Evolutionary conservation across 1,140 invertebrate genomes (phyloP).

Genomic region (Rhizoglyphus robini): DNA sequence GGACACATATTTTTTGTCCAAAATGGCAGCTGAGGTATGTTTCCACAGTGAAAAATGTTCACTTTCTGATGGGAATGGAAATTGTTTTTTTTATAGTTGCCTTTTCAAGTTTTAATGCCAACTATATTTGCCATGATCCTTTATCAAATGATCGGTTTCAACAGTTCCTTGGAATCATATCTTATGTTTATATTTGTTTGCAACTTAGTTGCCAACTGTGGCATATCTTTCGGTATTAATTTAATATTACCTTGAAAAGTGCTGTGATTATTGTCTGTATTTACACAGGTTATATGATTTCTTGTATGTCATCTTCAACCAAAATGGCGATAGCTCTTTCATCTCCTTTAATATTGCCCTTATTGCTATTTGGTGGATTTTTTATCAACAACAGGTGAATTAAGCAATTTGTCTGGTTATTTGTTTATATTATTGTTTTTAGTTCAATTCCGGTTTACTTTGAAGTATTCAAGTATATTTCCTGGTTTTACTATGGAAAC

Average conservation of each 20-base stretch:
- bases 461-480: slow-evolving; percentile 77
- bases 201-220: slow-evolving; percentile 34
- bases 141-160: slow-evolving; percentile 50
- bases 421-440: no score
- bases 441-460: slow-evolving; percentile 75
- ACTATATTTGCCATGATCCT: slow-evolving; percentile 65
- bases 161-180: slow-evolving; percentile 28
- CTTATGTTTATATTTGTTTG: slow-evolving; percentile 30
- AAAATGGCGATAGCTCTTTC: slow-evolving; percentile 74
- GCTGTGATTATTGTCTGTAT: background rate
- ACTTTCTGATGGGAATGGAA: slow-evolving; percentile 41
- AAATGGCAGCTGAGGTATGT: slow-evolving; percentile 60
- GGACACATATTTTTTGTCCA: slow-evolving; percentile 82
- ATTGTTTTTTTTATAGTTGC: slow-evolving; percentile 29
- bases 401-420: slow-evolving; percentile 52
- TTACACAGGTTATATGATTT: slow-evolving; percentile 66
- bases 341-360: slow-evolving; percentile 76
- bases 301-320: slow-evolving; percentile 59
- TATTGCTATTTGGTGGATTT: slow-evolving; percentile 87
- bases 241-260: background rate
- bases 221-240: slow-evolving; percentile 32
- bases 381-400: slow-evolving; percentile 82
- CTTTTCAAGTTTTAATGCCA: slow-evolving; percentile 51
- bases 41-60: slow-evolving; percentile 37
- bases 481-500: slow-evolving; percentile 89